Base-by-base conservation (phyloP, 2,888 invertebrate genomes). In the Margaritifera margaritifera region DNA sequence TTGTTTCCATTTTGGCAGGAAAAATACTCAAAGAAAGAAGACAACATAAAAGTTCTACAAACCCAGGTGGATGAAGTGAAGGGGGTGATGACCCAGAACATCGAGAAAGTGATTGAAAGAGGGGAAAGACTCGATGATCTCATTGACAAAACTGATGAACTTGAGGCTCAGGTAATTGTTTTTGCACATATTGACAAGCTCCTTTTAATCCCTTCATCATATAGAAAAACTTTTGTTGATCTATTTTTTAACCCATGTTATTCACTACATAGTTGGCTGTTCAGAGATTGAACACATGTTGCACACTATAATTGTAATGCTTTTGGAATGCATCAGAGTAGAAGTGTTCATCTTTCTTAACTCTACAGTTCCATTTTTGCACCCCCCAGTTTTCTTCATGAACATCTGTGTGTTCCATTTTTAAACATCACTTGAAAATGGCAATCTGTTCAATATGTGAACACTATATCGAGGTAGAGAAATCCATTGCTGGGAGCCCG, bases 81-180 rank as follows among this genome's bases (percentile, higher is more conserved):
- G 69, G 89, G 83, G 25, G 86, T 90, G 5, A 89, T 90, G 89
- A 87, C 87, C 50, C 84, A 89, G 77, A 90, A 90, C 73, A 89
- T 90, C 53, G 88, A 89, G 67, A 83, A 84, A 50, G 89, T 90
- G 0, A 75, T 90, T 64, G 82, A 89, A 71, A 72, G 90, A 58
- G 90, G 89, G 18, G 89, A 90, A 70, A 80, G 82, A 51, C 79
- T 90, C 15, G 90, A 89, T 56, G 89, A 89, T 69, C 84, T 90
- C 54, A 86, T 89, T 74, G 89, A 89, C 69, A 88, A 88, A 72
- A 88, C 89, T 55, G 86, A 83, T 50, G 89, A 89, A 50, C 77
- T 90, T 24, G 88, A 90, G 76, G 86, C 84, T 52, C 83, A 81
- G 62, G 88, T 89, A 79, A 79, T 86, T 83, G 42, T 42, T n/a